Percentiles rank a stretch among this genome's conserved stretches.
These are phyloP conservation scores for Xenops minutus DNA, from an alignment of 2,797 vertebrate genomes.

Conservation along the genomic window DNA sequence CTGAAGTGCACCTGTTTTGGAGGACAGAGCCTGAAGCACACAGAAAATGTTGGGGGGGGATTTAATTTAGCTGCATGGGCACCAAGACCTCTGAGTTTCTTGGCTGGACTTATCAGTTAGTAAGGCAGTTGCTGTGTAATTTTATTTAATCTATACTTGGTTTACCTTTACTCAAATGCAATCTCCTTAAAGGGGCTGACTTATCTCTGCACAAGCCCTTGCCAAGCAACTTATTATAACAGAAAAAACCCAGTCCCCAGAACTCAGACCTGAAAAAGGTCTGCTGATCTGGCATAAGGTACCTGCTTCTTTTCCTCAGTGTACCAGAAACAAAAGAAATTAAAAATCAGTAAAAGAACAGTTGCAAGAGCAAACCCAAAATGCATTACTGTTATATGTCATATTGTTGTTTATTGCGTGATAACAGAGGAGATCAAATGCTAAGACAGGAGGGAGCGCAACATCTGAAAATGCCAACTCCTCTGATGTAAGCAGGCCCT, in stretches of 20 bases:
- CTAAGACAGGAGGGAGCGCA: not conserved
- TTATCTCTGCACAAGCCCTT: not conserved
- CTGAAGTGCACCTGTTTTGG: not conserved
- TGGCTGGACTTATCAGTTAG: not conserved
- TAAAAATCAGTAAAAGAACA: not conserved
- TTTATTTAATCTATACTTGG: not conserved
- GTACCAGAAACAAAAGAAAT: not conserved
- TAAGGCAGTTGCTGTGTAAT: not conserved
- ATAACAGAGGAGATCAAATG: not conserved
- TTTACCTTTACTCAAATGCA: not conserved
- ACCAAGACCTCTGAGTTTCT: not conserved
- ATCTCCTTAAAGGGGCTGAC: not conserved
- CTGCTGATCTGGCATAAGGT: not conserved
- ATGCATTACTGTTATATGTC: accelerated
- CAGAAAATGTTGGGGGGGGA: not conserved
- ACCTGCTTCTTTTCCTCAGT: not conserved
- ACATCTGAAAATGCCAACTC: not conserved
- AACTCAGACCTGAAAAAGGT: not conserved
- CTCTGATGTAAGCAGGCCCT: accelerated
- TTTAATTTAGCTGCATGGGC: not conserved
- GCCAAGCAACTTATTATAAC: not conserved
- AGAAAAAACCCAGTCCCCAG: not conserved
- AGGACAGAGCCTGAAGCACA: not conserved
- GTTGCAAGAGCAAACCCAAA: not conserved
- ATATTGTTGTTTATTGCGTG: not conserved